phyloP scores from a whole-genome alignment of 2,888 invertebrate genomes.

The Andrena praecox region DNA sequence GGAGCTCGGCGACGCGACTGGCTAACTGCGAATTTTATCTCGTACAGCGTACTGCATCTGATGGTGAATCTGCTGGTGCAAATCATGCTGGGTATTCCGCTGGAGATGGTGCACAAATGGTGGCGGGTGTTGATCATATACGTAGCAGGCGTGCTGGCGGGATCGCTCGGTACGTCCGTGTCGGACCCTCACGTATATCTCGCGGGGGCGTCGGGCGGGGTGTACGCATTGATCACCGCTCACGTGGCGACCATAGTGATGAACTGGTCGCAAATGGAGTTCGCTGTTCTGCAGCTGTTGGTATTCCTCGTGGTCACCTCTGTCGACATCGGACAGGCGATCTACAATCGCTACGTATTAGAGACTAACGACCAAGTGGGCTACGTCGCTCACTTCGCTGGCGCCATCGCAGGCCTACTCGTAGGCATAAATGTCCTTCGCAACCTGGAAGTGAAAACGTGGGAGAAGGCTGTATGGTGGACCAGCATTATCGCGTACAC shows the following conservation, averaged over 20 bases:
- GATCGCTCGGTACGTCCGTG: slow-evolving; percentile 93
- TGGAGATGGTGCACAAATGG: slow-evolving; percentile 98
- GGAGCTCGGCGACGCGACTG: not conserved
- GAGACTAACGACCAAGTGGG: slow-evolving; percentile 92
- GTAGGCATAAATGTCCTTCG: slow-evolving; percentile 94
- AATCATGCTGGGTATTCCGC: slow-evolving; percentile 95
- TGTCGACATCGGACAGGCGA: slow-evolving; percentile 95
- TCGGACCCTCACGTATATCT: slow-evolving; percentile 92
- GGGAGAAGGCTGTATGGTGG: slow-evolving; percentile 95
- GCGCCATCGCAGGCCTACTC: slow-evolving; percentile 94
- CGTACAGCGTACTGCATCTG: slow-evolving; percentile 92
- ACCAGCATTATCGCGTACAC: slow-evolving; percentile 90
- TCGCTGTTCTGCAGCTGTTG: slow-evolving; percentile 93
- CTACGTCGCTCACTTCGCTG: slow-evolving; percentile 97
- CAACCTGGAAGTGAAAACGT: slow-evolving; percentile 91
- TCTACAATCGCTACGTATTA: slow-evolving; percentile 94
- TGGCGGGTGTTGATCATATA: slow-evolving; percentile 96
- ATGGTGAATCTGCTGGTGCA: slow-evolving; percentile 96
- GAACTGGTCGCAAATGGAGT: slow-evolving; percentile 99
- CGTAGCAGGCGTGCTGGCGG: slow-evolving; percentile 93
- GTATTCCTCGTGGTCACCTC: slow-evolving; percentile 93
- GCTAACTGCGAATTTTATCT: slow-evolving; percentile 20
- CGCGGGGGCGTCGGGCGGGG: slow-evolving; percentile 98
- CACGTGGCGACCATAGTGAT: slow-evolving; percentile 96
- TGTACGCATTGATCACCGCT: slow-evolving; percentile 96